Percentiles rank a stretch among this genome's conserved stretches.
Evolutionary conservation across 2,888 invertebrate genomes (phyloP).

Genomic region (Beris morrisii): DNA sequence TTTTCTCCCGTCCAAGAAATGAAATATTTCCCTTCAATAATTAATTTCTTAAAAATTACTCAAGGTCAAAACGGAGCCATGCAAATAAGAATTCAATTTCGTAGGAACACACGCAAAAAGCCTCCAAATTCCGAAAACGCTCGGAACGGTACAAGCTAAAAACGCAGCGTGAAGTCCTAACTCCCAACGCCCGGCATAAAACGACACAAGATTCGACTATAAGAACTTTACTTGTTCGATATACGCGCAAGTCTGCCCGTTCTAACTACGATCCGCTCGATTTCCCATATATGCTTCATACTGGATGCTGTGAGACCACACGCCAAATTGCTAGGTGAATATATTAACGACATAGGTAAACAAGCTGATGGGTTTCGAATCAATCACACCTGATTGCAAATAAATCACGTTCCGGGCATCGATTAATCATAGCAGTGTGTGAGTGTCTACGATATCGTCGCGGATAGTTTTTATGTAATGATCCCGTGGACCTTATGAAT

Average conservation of each 20-base stretch:
- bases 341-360: constrained; percentile 31
- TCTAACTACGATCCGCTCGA: constrained; percentile 1
- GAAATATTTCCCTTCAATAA: constrained; percentile 12
- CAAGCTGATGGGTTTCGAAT: constrained; percentile 33
- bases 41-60: constrained; percentile 15
- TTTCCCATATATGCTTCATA: constrained; percentile 4
- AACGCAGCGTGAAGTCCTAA: constrained; percentile 11
- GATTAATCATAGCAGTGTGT: constrained; percentile 25
- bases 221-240: neutral
- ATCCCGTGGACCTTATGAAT: neutral
- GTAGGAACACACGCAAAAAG: constrained; percentile 3
- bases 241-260: neutral
- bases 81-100: constrained; percentile 26
- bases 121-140: constrained; percentile 1
- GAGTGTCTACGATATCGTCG: neutral
- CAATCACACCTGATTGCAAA: constrained; percentile 33
- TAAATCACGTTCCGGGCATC: constrained; percentile 26
- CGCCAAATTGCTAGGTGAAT: constrained; percentile 27
- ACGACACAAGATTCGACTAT: neutral
- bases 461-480: neutral
- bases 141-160: constrained; percentile 14
- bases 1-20: neutral
- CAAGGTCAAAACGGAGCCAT: constrained; percentile 28
- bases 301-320: constrained; percentile 12
- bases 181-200: neutral